Evolutionary conservation across 2,113 vertebrate genomes (phyloP), one percentile per base, ranked within the genome.

Genomic region (Varanus komodoensis): DNA sequence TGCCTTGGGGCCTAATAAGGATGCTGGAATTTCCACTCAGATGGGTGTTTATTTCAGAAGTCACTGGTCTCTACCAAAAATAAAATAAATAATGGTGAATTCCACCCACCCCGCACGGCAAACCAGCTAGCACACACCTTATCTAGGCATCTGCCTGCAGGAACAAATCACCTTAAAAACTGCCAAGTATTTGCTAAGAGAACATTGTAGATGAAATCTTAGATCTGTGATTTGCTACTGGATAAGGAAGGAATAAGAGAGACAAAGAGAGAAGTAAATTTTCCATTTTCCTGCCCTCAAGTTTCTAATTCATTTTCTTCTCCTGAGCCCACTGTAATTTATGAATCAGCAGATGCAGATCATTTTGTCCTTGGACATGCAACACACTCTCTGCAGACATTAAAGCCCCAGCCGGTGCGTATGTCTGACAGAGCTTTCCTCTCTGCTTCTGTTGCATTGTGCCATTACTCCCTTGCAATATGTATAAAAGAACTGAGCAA

Each of bases 381-480:
- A 15, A 3, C 57, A 94, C 86, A 90, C 52, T 77, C 67, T 69
- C 23, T 61, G 84, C 21, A 15, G 48, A 29, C 79, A 86, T 89
- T 81, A 91, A 38, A 94, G 84, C 54, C 84, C 83, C 68, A 67
- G 3, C 52, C 29, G 1, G 8, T 84, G 80, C 87, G 61, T 89
- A 88, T 86, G 87, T 67, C 44, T 85, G 85, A 17, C 44, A 52
- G 48, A 17, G 77, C 67, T 27, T 89, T 87, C 77, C 94, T 92
- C 82, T 21, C 87, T n/a, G 17, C 80, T 94, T 95, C 94, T 91
- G 90, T 64, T 82, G 87, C 91, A 17, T 14, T 82, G 52, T 87
- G 91, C 96, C 95, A 94, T 29, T 75, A 61, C 86, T 54, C 11
- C n/a, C 29, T 71, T 89, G 23, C 61, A 34, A 32, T 23, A 93